A percentile compares a stretch with the other conserved stretches of the same genome.
Conservation (phyloP, 2,113 vertebrate species). For the Microtus ochrogaster region DNA sequence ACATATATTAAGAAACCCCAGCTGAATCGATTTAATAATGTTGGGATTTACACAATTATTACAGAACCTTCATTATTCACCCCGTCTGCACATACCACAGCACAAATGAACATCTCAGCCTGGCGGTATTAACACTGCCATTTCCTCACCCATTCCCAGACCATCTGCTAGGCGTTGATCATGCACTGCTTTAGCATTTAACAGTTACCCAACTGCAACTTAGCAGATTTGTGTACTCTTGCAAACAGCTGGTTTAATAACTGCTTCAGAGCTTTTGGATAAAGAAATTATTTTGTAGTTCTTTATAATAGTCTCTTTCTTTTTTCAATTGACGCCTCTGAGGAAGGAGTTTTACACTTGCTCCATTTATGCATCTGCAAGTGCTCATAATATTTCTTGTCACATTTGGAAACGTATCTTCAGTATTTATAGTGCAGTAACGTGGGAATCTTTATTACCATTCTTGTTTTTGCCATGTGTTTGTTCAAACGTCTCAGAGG, state of each 20-base stretch:
- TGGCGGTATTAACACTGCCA: slow-evolving; percentile 91
- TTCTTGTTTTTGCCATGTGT: slow-evolving; percentile 63
- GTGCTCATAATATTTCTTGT: slow-evolving; percentile 78
- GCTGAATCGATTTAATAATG: slow-evolving; percentile 93
- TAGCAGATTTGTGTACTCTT: slow-evolving; percentile 92
- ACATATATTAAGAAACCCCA: slow-evolving; percentile 91
- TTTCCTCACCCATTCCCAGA: slow-evolving; percentile 90
- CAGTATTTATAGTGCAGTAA: slow-evolving; percentile 75
- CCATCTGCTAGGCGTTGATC: slow-evolving; percentile 91
- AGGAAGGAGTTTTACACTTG: slow-evolving; percentile 76
- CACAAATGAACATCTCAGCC: slow-evolving; percentile 91
- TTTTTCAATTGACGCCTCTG: slow-evolving; percentile 72
- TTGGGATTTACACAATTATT: slow-evolving; percentile 94
- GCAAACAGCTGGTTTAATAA: slow-evolving; percentile 93
- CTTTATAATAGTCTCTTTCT: slow-evolving; percentile 82
- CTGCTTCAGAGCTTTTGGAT: slow-evolving; percentile 89
- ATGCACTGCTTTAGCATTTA: slow-evolving; percentile 90
- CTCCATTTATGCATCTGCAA: slow-evolving; percentile 72
- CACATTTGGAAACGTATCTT: slow-evolving; percentile 76
- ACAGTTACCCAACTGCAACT: slow-evolving; percentile 92
- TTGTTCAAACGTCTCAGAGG: slow-evolving; percentile 59
- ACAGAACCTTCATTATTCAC: slow-evolving; percentile 92
- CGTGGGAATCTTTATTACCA: slow-evolving; percentile 66
- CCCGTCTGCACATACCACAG: slow-evolving; percentile 87
- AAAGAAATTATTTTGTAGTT: slow-evolving; percentile 89